Evolutionary conservation across 2,797 vertebrate species (phyloP).

Genomic region (Platyrinchus mystaceus): DNA sequence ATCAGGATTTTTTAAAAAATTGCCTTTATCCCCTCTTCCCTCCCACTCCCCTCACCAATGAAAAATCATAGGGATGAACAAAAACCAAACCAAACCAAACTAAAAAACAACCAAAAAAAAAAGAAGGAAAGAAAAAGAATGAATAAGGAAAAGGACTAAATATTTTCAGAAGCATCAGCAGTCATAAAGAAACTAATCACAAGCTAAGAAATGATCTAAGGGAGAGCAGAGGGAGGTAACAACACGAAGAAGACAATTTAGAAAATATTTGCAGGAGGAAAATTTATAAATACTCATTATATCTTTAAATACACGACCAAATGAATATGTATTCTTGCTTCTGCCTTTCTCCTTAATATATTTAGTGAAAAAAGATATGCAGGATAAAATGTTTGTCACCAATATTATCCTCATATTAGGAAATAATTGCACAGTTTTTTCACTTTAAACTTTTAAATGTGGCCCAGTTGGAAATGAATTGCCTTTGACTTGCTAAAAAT

Average conservation of each 20-base stretch:
- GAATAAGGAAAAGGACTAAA: neutral
- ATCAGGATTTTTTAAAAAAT: neutral
- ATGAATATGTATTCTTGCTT: neutral
- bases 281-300: neutral
- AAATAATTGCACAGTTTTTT: neutral
- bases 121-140: neutral
- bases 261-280: neutral
- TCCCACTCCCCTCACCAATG: neutral
- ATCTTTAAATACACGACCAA: neutral
- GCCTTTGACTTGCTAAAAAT: slow-evolving; percentile 62
- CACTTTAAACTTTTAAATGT: slow-evolving; percentile 38
- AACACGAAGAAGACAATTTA: neutral
- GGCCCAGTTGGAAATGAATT: slow-evolving; percentile 25
- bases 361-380: neutral
- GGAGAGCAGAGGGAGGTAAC: neutral
- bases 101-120: no score
- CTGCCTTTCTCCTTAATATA: neutral
- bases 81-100: neutral
- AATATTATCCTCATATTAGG: neutral
- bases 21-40: neutral
- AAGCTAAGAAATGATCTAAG: neutral
- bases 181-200: neutral
- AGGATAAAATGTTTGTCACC: neutral
- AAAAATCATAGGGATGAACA: neutral
- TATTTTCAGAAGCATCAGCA: neutral